phyloP scores from a whole-genome alignment of 2,113 vertebrate species.

The Leiothrix lutea region DNA sequence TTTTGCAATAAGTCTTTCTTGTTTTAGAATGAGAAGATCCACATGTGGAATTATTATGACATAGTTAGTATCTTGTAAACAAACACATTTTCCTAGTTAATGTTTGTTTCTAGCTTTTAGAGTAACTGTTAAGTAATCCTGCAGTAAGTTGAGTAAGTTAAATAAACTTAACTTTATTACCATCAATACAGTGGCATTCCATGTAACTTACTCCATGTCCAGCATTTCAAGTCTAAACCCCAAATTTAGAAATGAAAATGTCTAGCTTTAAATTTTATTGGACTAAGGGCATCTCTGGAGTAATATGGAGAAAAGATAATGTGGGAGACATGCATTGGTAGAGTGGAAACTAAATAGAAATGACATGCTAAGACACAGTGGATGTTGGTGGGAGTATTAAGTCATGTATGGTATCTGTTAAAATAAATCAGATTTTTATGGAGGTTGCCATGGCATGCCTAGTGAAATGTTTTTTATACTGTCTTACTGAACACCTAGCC shows the following conservation, averaged over 20 bases:
- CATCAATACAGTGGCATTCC: background rate
- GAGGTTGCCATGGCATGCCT: background rate
- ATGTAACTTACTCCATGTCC: background rate
- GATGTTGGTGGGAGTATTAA: background rate
- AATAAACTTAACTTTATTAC: background rate
- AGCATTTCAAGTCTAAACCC: background rate
- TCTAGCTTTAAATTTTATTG: background rate
- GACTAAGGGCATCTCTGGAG: background rate
- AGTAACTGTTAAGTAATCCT: background rate
- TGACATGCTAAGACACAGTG: background rate
- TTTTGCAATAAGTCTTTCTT: background rate
- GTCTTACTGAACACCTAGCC: background rate
- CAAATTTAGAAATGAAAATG: background rate
- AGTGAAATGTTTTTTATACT: background rate
- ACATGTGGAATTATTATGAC: background rate
- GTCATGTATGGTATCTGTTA: background rate
- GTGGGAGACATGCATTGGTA: background rate
- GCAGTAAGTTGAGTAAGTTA: background rate
- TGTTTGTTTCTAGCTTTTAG: background rate
- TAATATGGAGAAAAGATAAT: background rate
- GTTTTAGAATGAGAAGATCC: background rate
- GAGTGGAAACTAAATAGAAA: background rate
- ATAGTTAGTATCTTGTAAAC: background rate
- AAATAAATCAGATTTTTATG: background rate
- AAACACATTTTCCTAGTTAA: background rate